Conservation (phyloP, 2,113 vertebrate species). For the Prinia subflava region DNA sequence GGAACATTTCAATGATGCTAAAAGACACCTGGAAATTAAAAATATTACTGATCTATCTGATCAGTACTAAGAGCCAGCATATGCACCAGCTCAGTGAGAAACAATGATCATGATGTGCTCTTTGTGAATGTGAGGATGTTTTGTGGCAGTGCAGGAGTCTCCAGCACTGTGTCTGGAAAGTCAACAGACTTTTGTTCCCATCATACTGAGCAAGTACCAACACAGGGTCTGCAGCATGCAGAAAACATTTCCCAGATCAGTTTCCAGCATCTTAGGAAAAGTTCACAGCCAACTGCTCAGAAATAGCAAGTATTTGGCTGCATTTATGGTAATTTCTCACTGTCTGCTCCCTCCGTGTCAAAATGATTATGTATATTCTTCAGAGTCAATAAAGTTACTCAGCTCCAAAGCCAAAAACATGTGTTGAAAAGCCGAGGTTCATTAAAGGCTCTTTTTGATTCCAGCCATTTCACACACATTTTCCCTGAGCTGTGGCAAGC, state of each 20-base stretch:
- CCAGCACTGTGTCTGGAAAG: neutral
- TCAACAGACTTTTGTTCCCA: neutral
- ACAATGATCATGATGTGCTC: neutral
- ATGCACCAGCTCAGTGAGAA: neutral
- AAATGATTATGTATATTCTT: conserved; percentile 19
- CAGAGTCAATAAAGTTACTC: neutral
- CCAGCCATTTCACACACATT: conserved; percentile 15
- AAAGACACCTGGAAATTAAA: neutral
- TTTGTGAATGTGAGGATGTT: neutral
- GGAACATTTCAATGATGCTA: neutral
- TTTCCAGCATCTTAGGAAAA: neutral
- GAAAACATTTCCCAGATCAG: neutral
- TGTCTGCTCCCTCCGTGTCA: neutral
- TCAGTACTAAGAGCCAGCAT: neutral
- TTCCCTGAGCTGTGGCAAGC: neutral
- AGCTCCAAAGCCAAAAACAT: conserved; percentile 12
- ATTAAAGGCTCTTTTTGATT: conserved; percentile 27
- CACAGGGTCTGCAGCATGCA: accelerated
- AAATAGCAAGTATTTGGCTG: conserved; percentile 14
- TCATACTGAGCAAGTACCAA: accelerated
- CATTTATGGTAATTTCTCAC: neutral
- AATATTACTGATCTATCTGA: neutral
- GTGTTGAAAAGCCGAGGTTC: neutral
- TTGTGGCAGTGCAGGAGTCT: neutral
- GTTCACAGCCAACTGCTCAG: neutral